Percentiles rank a stretch among this genome's conserved stretches.
phyloP scores from a whole-genome alignment of 2,113 vertebrate species.

The Hydropotes inermis region DNA sequence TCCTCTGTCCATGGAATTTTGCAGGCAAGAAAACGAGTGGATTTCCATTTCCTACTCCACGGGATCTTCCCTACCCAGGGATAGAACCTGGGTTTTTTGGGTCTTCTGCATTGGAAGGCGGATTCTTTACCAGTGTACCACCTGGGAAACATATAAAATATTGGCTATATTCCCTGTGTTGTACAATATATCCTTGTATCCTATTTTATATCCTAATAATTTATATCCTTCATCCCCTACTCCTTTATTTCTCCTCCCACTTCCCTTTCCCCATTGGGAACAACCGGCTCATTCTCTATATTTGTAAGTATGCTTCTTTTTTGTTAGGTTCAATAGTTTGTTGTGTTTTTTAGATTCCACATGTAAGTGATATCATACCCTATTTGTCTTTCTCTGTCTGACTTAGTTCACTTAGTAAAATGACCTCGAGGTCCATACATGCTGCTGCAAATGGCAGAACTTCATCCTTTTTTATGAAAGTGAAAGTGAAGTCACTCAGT shows the following conservation, averaged over 20 bases:
- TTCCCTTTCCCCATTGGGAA: background rate
- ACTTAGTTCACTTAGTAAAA: background rate
- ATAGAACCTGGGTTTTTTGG: too few species aligned
- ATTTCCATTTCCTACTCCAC: background rate
- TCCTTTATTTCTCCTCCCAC: background rate
- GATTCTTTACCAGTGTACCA: background rate
- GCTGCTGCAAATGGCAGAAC: background rate
- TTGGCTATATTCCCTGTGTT: background rate
- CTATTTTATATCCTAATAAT: background rate
- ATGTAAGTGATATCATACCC: background rate
- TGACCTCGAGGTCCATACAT: background rate
- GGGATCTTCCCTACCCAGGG: background rate
- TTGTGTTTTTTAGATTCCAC: background rate
- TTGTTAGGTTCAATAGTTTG: background rate
- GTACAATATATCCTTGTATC: background rate
- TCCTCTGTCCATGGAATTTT: background rate
- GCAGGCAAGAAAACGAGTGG: background rate
- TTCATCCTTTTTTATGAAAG: background rate
- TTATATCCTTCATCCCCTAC: background rate
- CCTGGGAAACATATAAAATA: background rate
- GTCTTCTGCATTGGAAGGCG: background rate
- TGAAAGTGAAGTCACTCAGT: background rate
- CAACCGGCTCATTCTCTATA: background rate
- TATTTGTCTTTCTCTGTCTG: background rate
- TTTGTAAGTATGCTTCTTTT: background rate